Conservation (phyloP, 2,113 vertebrate species). For the Ophiodon elongatus region DNA sequence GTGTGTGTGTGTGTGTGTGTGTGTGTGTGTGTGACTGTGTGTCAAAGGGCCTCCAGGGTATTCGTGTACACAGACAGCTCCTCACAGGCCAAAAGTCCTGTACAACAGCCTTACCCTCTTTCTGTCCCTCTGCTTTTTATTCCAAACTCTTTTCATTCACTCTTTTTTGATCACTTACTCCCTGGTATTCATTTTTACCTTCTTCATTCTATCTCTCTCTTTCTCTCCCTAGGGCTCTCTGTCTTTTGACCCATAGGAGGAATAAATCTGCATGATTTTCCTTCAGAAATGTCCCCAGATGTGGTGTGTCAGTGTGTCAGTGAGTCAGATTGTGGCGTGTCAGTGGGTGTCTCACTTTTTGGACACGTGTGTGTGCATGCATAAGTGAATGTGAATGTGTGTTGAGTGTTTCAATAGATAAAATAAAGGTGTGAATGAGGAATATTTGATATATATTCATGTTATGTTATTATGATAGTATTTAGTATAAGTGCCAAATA, state of each 20-base stretch:
- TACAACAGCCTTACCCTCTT: constrained; percentile 42
- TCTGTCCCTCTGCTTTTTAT: constrained; percentile 25
- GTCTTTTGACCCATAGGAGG: constrained; percentile 69
- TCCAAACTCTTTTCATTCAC: constrained; percentile 43
- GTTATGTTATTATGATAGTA: neutral
- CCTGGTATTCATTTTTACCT: constrained; percentile 39
- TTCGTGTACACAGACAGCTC: constrained; percentile 63
- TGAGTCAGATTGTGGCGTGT: constrained; percentile 56
- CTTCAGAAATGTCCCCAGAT: constrained; percentile 71
- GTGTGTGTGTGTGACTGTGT: constrained; percentile 37
- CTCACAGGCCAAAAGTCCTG: constrained; percentile 62
- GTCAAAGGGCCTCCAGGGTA: constrained; percentile 49
- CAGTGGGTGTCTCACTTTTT: constrained; percentile 47
- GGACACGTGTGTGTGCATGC: constrained; percentile 9
- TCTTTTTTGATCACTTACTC: constrained; percentile 2
- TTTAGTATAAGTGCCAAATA: neutral
- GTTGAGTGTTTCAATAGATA: neutral
- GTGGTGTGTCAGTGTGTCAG: constrained; percentile 74
- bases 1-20: constrained; percentile 25
- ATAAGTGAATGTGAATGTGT: constrained; percentile 8
- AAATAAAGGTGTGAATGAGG: neutral
- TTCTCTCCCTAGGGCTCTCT: constrained; percentile 33
- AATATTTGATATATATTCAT: neutral
- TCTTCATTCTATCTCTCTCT: neutral
- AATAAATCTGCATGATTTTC: constrained; percentile 80